Evolutionary conservation across 2,113 vertebrate species (phyloP).

Genomic region (Mesoclemmys tuberculata): DNA sequence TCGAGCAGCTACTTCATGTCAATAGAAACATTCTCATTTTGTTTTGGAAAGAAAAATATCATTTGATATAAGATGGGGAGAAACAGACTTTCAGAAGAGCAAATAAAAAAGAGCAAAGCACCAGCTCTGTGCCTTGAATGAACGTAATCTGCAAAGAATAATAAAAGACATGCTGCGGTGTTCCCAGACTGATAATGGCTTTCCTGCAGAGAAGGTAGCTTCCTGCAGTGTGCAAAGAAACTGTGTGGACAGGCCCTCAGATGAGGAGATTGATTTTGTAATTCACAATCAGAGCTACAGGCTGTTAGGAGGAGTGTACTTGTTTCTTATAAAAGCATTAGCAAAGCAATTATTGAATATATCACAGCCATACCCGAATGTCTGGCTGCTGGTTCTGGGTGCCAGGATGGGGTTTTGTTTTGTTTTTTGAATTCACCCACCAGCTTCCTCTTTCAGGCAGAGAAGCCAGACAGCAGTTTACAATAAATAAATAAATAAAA

Average conservation of each 20-base stretch:
- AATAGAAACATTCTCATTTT: accelerated
- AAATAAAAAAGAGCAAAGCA: neutral
- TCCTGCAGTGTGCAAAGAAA: slow-evolving; percentile 26
- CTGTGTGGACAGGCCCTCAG: slow-evolving; percentile 14
- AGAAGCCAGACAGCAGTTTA: slow-evolving; percentile 60
- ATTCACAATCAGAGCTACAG: slow-evolving; percentile 31
- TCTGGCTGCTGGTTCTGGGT: neutral
- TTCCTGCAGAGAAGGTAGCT: slow-evolving; percentile 49
- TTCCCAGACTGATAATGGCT: slow-evolving; percentile 58
- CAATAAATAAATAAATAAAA: slow-evolving; percentile 10
- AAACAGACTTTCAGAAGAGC: neutral
- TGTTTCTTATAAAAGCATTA: slow-evolving; percentile 35
- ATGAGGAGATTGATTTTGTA: slow-evolving; percentile 48
- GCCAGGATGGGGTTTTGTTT: slow-evolving; percentile 14
- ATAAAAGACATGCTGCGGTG: slow-evolving; percentile 23
- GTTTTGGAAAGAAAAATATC: neutral
- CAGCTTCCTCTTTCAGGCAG: slow-evolving; percentile 19
- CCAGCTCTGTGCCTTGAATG: neutral
- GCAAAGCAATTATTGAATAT: slow-evolving; percentile 13
- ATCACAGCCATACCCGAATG: neutral
- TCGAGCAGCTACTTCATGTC: neutral
- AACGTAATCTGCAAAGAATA: neutral
- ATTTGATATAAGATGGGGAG: neutral
- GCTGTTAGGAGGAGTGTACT: neutral
- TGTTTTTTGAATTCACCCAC: slow-evolving; percentile 32